phyloP scores from a whole-genome alignment of 2,797 vertebrate genomes.

The Merluccius polli region DNA sequence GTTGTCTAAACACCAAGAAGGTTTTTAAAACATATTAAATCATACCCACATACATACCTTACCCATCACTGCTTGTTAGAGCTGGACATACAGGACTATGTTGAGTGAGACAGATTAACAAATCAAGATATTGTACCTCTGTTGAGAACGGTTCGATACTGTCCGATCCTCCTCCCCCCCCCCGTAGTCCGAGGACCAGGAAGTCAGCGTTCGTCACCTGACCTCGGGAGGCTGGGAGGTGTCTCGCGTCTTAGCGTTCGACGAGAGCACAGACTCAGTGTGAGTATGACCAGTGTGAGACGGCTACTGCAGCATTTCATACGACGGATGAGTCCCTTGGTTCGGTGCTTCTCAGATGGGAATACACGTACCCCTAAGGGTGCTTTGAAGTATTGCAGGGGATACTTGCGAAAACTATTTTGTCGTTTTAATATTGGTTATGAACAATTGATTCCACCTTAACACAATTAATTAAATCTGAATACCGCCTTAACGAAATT shows the following conservation, averaged over 20 bases:
- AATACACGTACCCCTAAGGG: too few relatives aligned
- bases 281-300: slow-evolving; percentile 36
- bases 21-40: background rate
- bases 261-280: slow-evolving; percentile 56
- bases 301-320: background rate
- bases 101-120: too few relatives aligned
- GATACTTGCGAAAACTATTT: too few relatives aligned
- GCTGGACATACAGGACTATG: too few relatives aligned
- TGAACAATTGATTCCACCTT: too few relatives aligned
- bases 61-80: too few relatives aligned
- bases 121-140: background rate
- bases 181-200: slow-evolving; percentile 52
- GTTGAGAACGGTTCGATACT: background rate
- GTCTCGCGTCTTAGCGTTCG: slow-evolving; percentile 57
- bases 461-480: too few relatives aligned
- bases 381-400: too few relatives aligned
- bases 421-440: too few relatives aligned
- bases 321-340: background rate
- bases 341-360: too few relatives aligned
- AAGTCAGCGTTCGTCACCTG: slow-evolving; percentile 61
- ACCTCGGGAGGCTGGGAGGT: slow-evolving; percentile 78
- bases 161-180: slow-evolving; percentile 4
- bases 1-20: background rate
- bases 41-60: background rate
- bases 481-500: too few relatives aligned